These are phyloP conservation scores for Kryptopterus vitreolus DNA, from an alignment of 2,797 vertebrate genomes.

Conservation along the genomic window DNA sequence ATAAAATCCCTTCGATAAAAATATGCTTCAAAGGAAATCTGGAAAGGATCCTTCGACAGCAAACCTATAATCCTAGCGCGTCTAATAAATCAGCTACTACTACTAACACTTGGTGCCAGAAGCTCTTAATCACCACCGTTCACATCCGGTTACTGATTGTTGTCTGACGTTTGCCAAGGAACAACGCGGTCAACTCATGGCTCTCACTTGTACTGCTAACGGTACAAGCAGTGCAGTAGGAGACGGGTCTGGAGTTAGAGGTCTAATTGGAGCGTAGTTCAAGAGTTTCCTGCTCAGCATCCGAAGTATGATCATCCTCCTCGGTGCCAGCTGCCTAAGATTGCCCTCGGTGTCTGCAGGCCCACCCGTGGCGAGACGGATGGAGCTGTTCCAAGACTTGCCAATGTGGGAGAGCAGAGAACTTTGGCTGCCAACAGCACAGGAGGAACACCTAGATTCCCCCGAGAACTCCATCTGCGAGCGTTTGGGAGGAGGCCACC, in stretches of 20 bases:
- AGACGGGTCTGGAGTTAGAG: constrained; percentile 26
- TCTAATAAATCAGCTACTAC: neutral
- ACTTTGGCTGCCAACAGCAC: constrained; percentile 60
- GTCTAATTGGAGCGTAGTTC: constrained; percentile 34
- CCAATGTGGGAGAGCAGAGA: constrained; percentile 44
- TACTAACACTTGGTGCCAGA: neutral
- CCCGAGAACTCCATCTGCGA: constrained; percentile 60
- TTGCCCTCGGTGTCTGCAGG: constrained; percentile 49
- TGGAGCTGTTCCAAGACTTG: constrained; percentile 50
- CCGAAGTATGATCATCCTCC: constrained; percentile 36
- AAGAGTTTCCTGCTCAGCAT: constrained; percentile 33
- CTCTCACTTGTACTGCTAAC: constrained; percentile 28
- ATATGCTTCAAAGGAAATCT: constrained; percentile 21
- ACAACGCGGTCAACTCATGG: constrained; percentile 7
- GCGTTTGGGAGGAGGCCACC: constrained; percentile 38
- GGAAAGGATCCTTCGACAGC: constrained; percentile 2
- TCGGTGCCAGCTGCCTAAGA: constrained; percentile 52
- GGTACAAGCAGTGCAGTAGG: constrained; percentile 28
- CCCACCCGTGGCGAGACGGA: constrained; percentile 51
- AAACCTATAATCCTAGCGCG: neutral
- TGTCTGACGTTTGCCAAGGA: constrained; percentile 7
- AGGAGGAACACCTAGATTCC: constrained; percentile 74
- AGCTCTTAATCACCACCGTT: constrained; percentile 8
- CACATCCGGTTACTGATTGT: constrained; percentile 21
- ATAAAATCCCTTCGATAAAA: too few relatives aligned